Evolutionary conservation across 2,888 invertebrate species (phyloP).

Genomic region (Quadroppia sp.): DNA sequence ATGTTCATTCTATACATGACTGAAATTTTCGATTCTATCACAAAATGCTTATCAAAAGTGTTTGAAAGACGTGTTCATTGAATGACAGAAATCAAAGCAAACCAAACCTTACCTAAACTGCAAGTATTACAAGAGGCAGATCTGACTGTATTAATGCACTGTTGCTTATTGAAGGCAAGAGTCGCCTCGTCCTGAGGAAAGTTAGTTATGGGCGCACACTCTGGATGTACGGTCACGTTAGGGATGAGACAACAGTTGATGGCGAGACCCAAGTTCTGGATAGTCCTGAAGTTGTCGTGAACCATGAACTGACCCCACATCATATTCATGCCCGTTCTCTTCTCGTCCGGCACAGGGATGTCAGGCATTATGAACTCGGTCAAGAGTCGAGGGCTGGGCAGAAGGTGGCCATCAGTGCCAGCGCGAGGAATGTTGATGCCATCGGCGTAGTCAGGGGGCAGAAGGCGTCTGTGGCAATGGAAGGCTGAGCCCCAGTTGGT

Average conservation of each 20-base stretch:
- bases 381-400: conserved; percentile 50
- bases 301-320: conserved; percentile 62
- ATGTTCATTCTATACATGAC: too few relatives aligned
- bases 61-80: neutral
- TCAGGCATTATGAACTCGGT: conserved; percentile 41
- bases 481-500: conserved; percentile 54
- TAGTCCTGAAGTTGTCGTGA: conserved; percentile 73
- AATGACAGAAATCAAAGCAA: neutral
- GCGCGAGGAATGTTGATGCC: conserved; percentile 58
- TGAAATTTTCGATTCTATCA: too few relatives aligned
- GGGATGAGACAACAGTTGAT: conserved; percentile 44
- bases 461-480: conserved; percentile 53
- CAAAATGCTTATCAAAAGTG: too few relatives aligned
- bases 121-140: conserved; percentile 43
- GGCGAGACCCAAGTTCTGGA: conserved; percentile 41
- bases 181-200: conserved; percentile 43
- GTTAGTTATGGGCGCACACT: conserved; percentile 42
- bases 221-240: conserved; percentile 41
- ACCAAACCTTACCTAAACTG: conserved; percentile 38
- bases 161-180: conserved; percentile 41
- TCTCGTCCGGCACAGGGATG: conserved; percentile 37
- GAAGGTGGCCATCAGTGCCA: conserved; percentile 57
- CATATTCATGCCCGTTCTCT: conserved; percentile 42
- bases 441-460: conserved; percentile 55
- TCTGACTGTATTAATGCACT: conserved; percentile 42